Percentiles rank a stretch among this genome's conserved stretches.
phyloP scores from a whole-genome alignment of 2,113 vertebrate genomes.

The Daboia siamensis region DNA sequence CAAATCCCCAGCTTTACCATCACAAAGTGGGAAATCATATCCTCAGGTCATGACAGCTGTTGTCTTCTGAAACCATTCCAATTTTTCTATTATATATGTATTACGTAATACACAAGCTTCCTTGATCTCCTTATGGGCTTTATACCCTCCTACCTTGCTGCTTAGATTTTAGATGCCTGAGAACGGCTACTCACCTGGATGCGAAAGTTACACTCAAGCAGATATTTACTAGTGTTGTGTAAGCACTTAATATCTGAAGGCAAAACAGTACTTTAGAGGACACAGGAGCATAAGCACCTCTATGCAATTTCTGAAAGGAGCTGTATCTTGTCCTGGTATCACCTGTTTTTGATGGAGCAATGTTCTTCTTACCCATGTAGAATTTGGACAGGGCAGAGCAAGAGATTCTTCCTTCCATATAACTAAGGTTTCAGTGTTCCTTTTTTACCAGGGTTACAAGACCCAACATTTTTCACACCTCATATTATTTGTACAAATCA shows the following conservation, averaged over 20 bases:
- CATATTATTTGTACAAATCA: background rate
- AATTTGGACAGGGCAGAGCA: background rate
- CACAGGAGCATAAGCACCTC: background rate
- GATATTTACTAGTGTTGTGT: background rate
- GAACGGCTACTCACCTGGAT: background rate
- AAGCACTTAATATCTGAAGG: background rate
- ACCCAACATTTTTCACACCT: background rate
- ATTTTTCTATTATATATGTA: background rate
- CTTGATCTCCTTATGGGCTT: background rate
- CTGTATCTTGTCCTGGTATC: background rate
- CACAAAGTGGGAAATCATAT: background rate
- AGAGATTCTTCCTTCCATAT: background rate
- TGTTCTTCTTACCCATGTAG: background rate
- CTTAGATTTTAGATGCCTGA: background rate
- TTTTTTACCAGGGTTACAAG: background rate
- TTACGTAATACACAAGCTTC: background rate
- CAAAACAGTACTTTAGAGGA: background rate
- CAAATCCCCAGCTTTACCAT: background rate
- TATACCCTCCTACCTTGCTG: background rate
- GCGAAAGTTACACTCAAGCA: background rate
- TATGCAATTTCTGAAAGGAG: background rate
- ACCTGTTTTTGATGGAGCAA: background rate
- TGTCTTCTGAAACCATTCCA: background rate
- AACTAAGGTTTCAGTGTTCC: background rate
- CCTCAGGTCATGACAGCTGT: background rate